Evolutionary conservation across 2,797 vertebrate species (phyloP), one percentile per base, ranked within the genome.

Genomic region (Urophycis tenuis): DNA sequence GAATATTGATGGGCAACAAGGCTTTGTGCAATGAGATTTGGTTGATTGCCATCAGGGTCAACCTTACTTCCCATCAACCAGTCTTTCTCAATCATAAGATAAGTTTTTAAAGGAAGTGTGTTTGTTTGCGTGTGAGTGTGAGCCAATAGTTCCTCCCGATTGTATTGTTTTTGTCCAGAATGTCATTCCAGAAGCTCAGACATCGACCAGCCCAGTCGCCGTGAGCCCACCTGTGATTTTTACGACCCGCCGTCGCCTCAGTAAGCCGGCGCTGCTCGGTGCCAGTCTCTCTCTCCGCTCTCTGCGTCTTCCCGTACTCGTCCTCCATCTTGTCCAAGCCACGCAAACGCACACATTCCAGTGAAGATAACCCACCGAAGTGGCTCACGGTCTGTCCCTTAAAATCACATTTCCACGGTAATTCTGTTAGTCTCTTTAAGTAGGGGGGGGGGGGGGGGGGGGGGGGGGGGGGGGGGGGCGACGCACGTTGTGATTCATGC

Each of bases 381-480:
- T 82, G 81, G 86, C 86, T 88, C 88, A 83, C 86, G 85, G 86
- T 87, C 79, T 19, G 31, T 19, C 83, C 77, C 85, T 88, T 72
- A 86, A 14, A 93, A 93, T 93, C 91, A 0, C 88, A 93, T 93
- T 91, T 86, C 0, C 9, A 81, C 71, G 25, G 67, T 86, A 92
- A 92, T 91, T 90, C 75, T 79, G 86, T 92, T 91, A 90, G 81
- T 76, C 77, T 72, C 77, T 0, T 64, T 77, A 39, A 41, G 22
- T 81, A 64, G 78, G 67, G 81, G 81, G 39, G n/a, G n/a, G n/a
- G n/a, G n/a, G n/a, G n/a, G n/a, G n/a, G n/a, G n/a, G n/a, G 78
- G 67, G 81, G 81, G 39, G 78, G 67, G 81, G 81, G 39, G 78
- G 67, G 81, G 81, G 39, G 69, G 76, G 83, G 78, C 75, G 35